These are phyloP conservation scores for Leuctra nigra DNA, from an alignment of 2,888 invertebrate genomes.

Conservation along the genomic window DNA sequence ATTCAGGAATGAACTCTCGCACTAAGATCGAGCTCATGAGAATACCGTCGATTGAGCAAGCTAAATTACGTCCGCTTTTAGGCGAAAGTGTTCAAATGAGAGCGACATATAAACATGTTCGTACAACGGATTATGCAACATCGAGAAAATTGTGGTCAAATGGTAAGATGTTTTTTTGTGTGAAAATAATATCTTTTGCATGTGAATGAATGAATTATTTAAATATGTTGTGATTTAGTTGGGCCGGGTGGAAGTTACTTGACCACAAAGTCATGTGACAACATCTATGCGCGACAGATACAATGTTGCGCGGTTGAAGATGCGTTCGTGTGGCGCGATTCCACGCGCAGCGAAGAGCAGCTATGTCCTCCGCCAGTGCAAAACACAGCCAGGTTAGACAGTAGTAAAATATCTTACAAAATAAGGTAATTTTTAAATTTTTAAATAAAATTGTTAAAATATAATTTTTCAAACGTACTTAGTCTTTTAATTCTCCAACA, in stretches of 20 bases:
- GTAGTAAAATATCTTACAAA: too few species aligned
- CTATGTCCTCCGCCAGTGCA: constrained; percentile 19
- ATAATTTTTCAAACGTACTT: too few species aligned
- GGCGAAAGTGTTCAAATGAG: constrained; percentile 23
- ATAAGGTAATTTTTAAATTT: too few species aligned
- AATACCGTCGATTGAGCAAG: constrained; percentile 23
- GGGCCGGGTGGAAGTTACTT: too few species aligned
- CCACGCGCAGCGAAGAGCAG: constrained; percentile 26
- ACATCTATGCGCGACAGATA: constrained; percentile 24
- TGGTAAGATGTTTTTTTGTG: constrained; percentile 2
- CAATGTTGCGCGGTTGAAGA: constrained; percentile 9
- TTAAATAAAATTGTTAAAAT: too few species aligned
- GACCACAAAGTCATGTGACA: constrained; percentile 27
- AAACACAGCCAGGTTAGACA: too few species aligned
- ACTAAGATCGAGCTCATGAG: constrained; percentile 25
- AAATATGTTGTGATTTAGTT: too few species aligned
- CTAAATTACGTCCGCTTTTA: constrained; percentile 22
- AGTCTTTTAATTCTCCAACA: too few species aligned
- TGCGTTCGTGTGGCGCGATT: constrained; percentile 24
- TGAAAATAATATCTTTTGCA: too few species aligned
- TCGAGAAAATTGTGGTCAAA: not conserved
- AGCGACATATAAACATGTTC: constrained; percentile 25
- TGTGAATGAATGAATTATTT: too few species aligned
- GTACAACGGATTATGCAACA: constrained; percentile 23
- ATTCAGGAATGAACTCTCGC: constrained; percentile 12